Conservation (phyloP, 1,140 invertebrate genomes). For the Batillaria attramentaria region DNA sequence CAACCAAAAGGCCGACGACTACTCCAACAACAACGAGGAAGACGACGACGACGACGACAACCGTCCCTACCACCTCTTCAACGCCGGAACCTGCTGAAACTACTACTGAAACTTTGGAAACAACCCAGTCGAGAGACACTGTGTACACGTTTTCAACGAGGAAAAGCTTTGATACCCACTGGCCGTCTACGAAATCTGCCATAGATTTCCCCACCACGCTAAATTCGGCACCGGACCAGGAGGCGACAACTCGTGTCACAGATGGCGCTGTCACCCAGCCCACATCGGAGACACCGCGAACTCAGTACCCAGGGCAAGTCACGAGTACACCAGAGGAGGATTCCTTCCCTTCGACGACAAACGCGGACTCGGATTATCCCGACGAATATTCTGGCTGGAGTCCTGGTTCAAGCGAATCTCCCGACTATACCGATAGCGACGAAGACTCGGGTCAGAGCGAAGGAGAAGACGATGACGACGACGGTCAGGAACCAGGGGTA, state of each 20-base stretch:
- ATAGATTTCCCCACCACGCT: constrained; percentile 12
- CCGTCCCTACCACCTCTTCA: neutral
- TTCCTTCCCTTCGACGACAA: too few species aligned
- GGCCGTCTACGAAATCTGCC: neutral
- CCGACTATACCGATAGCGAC: neutral
- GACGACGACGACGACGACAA: constrained; percentile 13
- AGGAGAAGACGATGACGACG: neutral
- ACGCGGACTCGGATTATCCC: neutral
- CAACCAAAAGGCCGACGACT: constrained; percentile 1
- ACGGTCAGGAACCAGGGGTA: neutral
- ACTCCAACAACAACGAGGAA: neutral
- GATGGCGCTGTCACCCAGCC: too few species aligned
- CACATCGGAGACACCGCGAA: neutral
- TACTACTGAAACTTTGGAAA: neutral
- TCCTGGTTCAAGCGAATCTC: neutral
- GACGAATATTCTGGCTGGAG: too few species aligned
- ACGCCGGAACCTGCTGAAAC: too few species aligned
- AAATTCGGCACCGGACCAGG: neutral
- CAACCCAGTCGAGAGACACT: constrained; percentile 5
- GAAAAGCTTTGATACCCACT: neutral
- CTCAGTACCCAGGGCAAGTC: neutral
- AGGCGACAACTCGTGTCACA: neutral
- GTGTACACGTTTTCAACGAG: neutral
- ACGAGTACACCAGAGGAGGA: too few species aligned
- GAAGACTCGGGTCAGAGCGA: neutral